A percentile compares a stretch with the other conserved stretches of the same genome.
phyloP scores from a whole-genome alignment of 2,888 invertebrate species.

The Unio delphinus region DNA sequence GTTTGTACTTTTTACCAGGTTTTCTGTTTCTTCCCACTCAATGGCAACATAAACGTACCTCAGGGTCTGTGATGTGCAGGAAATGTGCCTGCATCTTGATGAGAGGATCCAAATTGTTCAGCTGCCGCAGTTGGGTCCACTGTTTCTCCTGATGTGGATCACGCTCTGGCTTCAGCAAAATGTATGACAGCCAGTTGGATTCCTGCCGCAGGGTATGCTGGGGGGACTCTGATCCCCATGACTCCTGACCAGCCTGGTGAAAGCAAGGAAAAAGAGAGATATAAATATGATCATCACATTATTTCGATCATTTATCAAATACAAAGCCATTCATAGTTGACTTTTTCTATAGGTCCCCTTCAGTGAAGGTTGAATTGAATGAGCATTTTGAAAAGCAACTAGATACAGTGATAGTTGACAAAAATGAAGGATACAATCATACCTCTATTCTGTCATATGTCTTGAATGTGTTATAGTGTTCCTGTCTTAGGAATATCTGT shows the following conservation, averaged over 20 bases:
- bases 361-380: too few species aligned
- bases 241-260: slow-evolving; percentile 54
- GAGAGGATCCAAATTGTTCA: slow-evolving; percentile 64
- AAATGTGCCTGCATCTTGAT: slow-evolving; percentile 64
- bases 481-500: slow-evolving; percentile 65
- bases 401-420: too few species aligned
- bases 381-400: too few species aligned
- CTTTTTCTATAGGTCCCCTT: too few species aligned
- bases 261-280: not conserved
- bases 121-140: slow-evolving; percentile 62
- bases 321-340: too few species aligned
- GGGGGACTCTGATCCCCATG: slow-evolving; percentile 64
- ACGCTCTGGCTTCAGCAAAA: slow-evolving; percentile 57
- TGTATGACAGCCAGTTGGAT: slow-evolving; percentile 67
- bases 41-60: slow-evolving; percentile 46
- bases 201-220: slow-evolving; percentile 65
- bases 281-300: not conserved
- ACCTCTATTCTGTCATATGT: slow-evolving; percentile 69
- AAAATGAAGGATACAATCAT: slow-evolving; percentile 3
- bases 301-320: not conserved
- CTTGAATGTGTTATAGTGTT: slow-evolving; percentile 66
- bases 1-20: too few species aligned
- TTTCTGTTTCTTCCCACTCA: too few species aligned
- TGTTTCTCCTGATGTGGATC: slow-evolving; percentile 62
- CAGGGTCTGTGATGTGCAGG: slow-evolving; percentile 60